These are phyloP conservation scores for Zosterops lateralis DNA, from an alignment of 2,113 vertebrate species.

Conservation along the genomic window DNA sequence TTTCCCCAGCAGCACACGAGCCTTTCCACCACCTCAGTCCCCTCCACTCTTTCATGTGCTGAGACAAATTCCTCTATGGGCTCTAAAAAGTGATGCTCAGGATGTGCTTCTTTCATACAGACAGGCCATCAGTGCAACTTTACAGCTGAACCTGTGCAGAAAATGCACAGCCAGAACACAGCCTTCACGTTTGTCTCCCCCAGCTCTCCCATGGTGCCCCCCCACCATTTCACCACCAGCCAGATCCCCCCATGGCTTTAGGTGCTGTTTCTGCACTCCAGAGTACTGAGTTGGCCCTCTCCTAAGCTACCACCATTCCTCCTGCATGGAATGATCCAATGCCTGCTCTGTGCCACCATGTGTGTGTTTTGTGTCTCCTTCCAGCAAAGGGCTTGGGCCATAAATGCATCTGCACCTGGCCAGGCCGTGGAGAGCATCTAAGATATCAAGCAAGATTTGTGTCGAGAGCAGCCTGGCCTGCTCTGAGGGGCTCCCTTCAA, in stretches of 20 bases:
- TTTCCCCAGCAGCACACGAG: rapidly evolving
- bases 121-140: neutral
- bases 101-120: neutral
- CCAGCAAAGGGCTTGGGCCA: neutral
- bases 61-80: neutral
- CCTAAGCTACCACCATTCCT: neutral
- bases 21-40: neutral
- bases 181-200: neutral
- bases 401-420: neutral
- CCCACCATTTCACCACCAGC: neutral
- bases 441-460: rapidly evolving
- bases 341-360: neutral
- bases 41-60: neutral
- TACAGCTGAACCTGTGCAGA: neutral
- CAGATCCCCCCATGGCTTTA: neutral
- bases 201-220: too few relatives aligned
- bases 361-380: neutral
- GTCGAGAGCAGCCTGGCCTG: neutral
- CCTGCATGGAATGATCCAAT: neutral
- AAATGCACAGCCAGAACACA: neutral
- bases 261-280: neutral
- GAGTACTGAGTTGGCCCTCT: neutral
- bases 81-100: neutral
- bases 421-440: neutral
- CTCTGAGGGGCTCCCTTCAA: too few relatives aligned